phyloP scores from a whole-genome alignment of 1,140 invertebrate species.

The Oreohelix idahoensis region DNA sequence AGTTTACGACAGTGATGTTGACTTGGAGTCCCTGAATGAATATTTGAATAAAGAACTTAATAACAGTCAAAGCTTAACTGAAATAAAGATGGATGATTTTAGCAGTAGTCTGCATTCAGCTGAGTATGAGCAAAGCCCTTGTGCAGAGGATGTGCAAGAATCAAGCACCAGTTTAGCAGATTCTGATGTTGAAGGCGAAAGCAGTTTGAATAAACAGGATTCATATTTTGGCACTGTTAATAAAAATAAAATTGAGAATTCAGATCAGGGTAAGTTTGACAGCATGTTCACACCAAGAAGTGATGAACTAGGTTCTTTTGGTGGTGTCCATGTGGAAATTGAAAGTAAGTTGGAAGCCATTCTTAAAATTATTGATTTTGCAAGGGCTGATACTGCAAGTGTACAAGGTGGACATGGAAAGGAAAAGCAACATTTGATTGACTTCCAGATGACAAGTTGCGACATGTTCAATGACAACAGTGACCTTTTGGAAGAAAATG shows the following conservation, averaged over 20 bases:
- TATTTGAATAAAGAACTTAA: background rate
- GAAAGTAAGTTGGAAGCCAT: background rate
- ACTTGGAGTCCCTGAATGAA: background rate
- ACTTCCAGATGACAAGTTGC: slow-evolving; percentile 2
- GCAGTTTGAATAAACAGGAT: background rate
- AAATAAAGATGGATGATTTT: background rate
- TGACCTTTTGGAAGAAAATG: background rate
- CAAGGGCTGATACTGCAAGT: background rate
- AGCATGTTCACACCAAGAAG: background rate
- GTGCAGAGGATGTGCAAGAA: no score
- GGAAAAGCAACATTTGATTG: background rate
- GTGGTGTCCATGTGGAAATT: no score
- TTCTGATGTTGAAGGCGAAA: no score
- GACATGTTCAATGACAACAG: background rate
- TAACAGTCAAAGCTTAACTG: background rate
- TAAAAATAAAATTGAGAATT: background rate
- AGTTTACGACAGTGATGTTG: background rate
- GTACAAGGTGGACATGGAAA: background rate
- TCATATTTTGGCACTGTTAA: background rate
- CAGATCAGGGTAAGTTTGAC: background rate
- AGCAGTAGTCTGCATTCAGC: background rate
- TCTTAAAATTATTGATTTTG: background rate
- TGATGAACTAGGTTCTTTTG: background rate
- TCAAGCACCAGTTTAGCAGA: no score
- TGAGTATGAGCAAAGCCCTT: background rate